Conservation (phyloP, 2,888 invertebrate genomes). For the Metacarcinus magister region DNA sequence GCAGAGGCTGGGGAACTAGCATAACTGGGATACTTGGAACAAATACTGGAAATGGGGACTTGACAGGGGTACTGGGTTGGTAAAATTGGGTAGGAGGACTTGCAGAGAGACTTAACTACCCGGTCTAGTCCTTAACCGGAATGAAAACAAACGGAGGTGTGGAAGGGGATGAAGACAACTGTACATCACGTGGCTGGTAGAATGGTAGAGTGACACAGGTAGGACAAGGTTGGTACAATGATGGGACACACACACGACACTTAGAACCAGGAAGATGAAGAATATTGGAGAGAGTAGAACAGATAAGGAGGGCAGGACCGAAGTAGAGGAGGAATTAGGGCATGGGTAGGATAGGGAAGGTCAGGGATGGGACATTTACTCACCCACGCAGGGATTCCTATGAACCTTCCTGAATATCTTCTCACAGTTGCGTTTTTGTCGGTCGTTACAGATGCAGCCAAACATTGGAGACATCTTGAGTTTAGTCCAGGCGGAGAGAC, state of each 20-base stretch:
- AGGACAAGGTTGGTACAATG: background rate
- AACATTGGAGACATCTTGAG: constrained; percentile 94
- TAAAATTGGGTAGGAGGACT: background rate
- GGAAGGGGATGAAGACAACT: background rate
- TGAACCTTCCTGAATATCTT: constrained; percentile 94
- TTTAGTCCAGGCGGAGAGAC: constrained; percentile 94
- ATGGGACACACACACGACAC: background rate
- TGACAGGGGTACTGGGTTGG: background rate
- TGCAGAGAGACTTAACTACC: too few relatives aligned
- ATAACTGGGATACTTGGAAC: background rate
- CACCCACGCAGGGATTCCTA: constrained; percentile 97
- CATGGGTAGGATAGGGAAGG: background rate
- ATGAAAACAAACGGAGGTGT: background rate
- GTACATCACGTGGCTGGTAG: background rate
- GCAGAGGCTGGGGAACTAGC: background rate
- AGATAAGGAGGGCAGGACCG: background rate
- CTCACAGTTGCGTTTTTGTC: constrained; percentile 89
- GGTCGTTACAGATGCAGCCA: constrained; percentile 96
- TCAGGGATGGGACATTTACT: constrained; percentile 85
- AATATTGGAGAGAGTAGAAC: background rate
- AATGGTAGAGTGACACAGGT: background rate
- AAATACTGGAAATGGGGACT: background rate
- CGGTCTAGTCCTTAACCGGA: too few relatives aligned
- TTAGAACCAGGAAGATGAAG: background rate
- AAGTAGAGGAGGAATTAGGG: background rate